These are phyloP conservation scores for Clytia hemisphaerica DNA, from an alignment of 30 jellyfish, hydroid and myxozoan genomes.

Conservation along the genomic window DNA sequence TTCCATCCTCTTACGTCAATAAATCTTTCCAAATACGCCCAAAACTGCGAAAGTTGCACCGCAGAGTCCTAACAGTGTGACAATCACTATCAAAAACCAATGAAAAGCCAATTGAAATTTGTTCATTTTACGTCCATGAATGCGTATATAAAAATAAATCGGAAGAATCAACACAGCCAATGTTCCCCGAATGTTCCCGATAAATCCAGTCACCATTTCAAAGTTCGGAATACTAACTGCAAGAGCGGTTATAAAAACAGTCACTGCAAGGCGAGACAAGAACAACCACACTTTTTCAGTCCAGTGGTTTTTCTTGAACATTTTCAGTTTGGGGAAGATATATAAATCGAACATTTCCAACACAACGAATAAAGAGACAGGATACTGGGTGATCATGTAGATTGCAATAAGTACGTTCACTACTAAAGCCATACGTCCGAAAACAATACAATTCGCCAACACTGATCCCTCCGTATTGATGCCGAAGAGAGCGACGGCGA, in stretches of 20 bases:
- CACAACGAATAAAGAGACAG: slow-evolving; percentile 59
- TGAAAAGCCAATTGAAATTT: slow-evolving; percentile 1
- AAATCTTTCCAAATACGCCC: slow-evolving; percentile 16
- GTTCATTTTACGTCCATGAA: slow-evolving; percentile 26
- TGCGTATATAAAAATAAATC: slow-evolving; percentile 29
- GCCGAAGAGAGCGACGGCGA: slow-evolving; percentile 50
- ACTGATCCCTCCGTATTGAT: slow-evolving; percentile 25
- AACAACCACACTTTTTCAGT: slow-evolving; percentile 25
- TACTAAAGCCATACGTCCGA: slow-evolving; percentile 14
- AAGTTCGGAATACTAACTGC: slow-evolving; percentile 64
- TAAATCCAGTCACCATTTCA: slow-evolving; percentile 49
- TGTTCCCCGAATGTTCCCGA: slow-evolving; percentile 66
- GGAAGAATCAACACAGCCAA: slow-evolving; percentile 35
- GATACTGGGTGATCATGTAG: slow-evolving; percentile 21
- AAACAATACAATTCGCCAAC: slow-evolving; percentile 22
- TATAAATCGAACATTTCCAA: slow-evolving; percentile 49
- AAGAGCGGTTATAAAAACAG: slow-evolving; percentile 15
- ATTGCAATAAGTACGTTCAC: slow-evolving; percentile 16
- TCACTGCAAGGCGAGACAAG: slow-evolving; percentile 27
- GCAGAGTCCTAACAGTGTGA: slow-evolving; percentile 24
- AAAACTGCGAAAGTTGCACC: slow-evolving; percentile 39
- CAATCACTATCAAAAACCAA: slow-evolving; percentile 2
- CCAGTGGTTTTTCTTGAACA: background rate
- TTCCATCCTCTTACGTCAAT: no score
- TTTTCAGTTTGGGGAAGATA: slow-evolving; percentile 26